phyloP scores from a whole-genome alignment of 1,140 invertebrate species.

The Thaumetopoea pityocampa region DNA sequence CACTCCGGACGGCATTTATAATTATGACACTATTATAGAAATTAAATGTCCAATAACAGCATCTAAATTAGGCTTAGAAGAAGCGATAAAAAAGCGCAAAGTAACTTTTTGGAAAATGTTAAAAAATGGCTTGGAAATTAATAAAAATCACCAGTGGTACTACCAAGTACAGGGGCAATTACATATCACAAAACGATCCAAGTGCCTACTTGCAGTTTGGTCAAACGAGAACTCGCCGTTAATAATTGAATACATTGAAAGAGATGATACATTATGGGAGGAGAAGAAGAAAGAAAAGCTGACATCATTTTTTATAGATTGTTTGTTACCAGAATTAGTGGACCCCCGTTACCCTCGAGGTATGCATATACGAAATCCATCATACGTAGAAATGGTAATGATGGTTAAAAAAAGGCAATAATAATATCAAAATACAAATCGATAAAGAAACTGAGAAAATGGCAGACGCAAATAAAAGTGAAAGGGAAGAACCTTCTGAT shows the following conservation, averaged over 20 bases:
- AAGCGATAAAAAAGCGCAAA: conserved; percentile 9
- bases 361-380: not conserved
- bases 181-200: not conserved
- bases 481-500: too few relatives aligned
- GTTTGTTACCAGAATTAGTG: conserved; percentile 10
- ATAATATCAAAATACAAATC: too few relatives aligned
- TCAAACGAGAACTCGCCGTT: not conserved
- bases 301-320: conserved; percentile 4
- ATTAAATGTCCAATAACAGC: conserved; percentile 11
- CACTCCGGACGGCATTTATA: conserved; percentile 57
- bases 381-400: too few relatives aligned
- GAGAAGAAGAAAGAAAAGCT: conserved; percentile 9
- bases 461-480: too few relatives aligned
- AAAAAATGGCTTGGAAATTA: conserved; percentile 1
- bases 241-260: not conserved
- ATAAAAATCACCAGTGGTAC: conserved; percentile 5
- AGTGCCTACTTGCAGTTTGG: conserved; percentile 11
- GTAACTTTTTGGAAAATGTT: not conserved
- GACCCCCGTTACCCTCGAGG: conserved; percentile 2
- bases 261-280: conserved; percentile 9
- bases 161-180: conserved; percentile 12
- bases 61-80: not conserved
- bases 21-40: conserved; percentile 16
- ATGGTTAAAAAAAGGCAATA: too few relatives aligned
- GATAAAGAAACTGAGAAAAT: too few relatives aligned